Evolutionary conservation across 2,113 vertebrate species (phyloP), one percentile per base, ranked within the genome.

Genomic region (Paramisgurnus dabryanus): DNA sequence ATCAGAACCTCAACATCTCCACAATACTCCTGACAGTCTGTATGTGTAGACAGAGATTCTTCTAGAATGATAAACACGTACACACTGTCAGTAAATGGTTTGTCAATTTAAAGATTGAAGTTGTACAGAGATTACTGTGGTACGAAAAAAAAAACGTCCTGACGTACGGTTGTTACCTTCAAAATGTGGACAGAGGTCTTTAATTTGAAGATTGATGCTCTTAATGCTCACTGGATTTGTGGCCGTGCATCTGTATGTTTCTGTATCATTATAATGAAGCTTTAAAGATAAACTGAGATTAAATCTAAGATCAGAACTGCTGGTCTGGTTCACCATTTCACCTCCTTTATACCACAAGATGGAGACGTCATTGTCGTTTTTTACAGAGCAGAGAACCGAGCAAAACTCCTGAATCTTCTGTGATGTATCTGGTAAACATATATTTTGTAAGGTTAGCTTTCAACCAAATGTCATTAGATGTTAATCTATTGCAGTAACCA

Each of bases 251-350:
- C 49, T 71, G 68, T 71, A 71, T 27, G 0, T 55, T 17, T 71
- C 49, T 71, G 49, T 5, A 40, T 71, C 49, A 11, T 39, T 55
- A 55, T 71, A 71, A 39, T 71, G 49, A 11, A 71, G 68, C 18
- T 71, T 13, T 71, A 71, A 55, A 34, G 13, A 27, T 71, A 71
- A 39, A 71, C 50, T 71, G 22, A 71, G 49, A 39, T 57, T 71
- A 6, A 57, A 57, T 27, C 34, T 57, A 50, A 71, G 68, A 39
- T 71, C 68, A 1, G 49, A 34, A 71, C 13, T 55, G 13, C 68
- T 71, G 68, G 7, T 40, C 49, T 71, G 50, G 5, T 57, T 71
- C 27, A 71, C 4, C 4, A 71, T 55, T 71, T 71, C 68, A n/a
- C 8, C 8, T 2, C 12, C 50, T 71, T 57, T 57, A 18, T 57